phyloP scores from a whole-genome alignment of 2,888 invertebrate genomes.

The Ashinkailepas kermadecensis region DNA sequence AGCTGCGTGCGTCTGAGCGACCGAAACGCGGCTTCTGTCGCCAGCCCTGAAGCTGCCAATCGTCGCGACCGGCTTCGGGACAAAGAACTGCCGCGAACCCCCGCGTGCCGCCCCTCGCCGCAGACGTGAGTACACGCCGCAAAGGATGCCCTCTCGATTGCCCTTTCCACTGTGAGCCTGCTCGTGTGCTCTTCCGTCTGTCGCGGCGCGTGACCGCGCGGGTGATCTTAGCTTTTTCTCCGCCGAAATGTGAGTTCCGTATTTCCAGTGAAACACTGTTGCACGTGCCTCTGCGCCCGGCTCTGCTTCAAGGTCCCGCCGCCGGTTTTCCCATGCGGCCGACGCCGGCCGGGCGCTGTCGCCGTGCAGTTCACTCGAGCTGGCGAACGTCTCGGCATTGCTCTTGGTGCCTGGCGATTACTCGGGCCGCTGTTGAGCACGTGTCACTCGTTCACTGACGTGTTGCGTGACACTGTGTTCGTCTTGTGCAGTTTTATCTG shows the following conservation, averaged over 20 bases:
- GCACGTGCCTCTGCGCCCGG: neutral
- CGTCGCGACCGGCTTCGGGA: neutral
- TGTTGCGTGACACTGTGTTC: too few species aligned
- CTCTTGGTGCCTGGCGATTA: too few species aligned
- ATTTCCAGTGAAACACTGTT: neutral
- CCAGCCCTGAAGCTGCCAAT: neutral
- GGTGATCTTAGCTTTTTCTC: neutral
- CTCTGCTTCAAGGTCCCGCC: neutral
- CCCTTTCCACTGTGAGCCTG: slow-evolving; percentile 2
- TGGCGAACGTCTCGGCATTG: too few species aligned
- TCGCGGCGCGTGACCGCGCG: neutral
- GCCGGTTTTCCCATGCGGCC: too few species aligned
- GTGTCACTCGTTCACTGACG: too few species aligned
- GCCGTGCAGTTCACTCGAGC: too few species aligned
- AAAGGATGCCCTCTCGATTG: slow-evolving; percentile 2
- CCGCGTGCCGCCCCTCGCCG: neutral
- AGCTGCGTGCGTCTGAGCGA: neutral
- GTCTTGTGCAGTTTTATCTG: too few species aligned
- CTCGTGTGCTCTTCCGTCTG: neutral
- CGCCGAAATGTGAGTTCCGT: neutral
- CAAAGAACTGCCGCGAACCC: neutral
- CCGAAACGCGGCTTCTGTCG: neutral
- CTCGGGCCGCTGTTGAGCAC: too few species aligned
- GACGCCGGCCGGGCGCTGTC: too few species aligned
- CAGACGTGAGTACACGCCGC: neutral